Evolutionary conservation across 2,888 invertebrate species (phyloP).

Genomic region (Melanostoma mellinum): DNA sequence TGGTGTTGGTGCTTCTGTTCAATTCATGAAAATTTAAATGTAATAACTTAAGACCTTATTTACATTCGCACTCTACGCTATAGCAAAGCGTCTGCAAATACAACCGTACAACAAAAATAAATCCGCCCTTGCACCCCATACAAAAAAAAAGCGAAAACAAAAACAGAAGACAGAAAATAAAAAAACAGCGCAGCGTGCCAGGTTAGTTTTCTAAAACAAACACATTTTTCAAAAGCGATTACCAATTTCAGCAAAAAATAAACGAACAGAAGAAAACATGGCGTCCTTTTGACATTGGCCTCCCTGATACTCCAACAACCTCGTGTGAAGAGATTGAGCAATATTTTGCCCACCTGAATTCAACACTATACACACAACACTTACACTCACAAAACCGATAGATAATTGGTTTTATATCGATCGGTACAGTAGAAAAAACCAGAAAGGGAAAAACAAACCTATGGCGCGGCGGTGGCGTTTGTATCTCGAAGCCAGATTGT

Average conservation of each 20-base stretch:
- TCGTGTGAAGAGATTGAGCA: neutral
- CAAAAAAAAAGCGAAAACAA: neutral
- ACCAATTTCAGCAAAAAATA: constrained; percentile 45
- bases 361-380: constrained; percentile 5
- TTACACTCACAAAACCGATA: constrained; percentile 49
- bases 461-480: neutral
- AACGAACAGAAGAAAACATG: constrained; percentile 17
- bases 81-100: neutral
- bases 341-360: constrained; percentile 23
- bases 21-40: constrained; percentile 43
- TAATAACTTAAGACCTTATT: constrained; percentile 60
- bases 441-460: neutral
- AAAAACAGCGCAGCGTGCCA: neutral
- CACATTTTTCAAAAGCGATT: constrained; percentile 57
- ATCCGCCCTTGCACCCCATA: neutral
- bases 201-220: constrained; percentile 49
- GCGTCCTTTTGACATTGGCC: constrained; percentile 66
- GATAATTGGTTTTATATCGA: constrained; percentile 66
- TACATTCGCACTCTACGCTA: constrained; percentile 45
- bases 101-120: neutral
- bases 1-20: constrained; percentile 17
- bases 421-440: constrained; percentile 11
- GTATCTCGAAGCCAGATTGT: constrained; percentile 33
- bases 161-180: too few species aligned
- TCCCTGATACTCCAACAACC: neutral